Conservation (phyloP, 1,140 invertebrate species). For the Papilio glaucus region DNA sequence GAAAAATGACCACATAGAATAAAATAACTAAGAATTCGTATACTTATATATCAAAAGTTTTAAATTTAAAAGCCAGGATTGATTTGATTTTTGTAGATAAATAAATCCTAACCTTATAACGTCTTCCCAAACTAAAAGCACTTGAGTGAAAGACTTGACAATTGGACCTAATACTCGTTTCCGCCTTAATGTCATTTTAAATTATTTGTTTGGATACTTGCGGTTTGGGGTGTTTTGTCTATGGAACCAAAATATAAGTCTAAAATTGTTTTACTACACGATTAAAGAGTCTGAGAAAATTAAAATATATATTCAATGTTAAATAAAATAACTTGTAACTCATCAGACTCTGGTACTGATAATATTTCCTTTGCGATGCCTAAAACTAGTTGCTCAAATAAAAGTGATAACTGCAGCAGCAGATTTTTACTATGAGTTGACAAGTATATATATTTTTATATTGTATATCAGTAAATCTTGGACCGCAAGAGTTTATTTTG, state of each 20-base stretch:
- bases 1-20: background rate
- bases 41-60: background rate
- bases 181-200: conserved; percentile 24
- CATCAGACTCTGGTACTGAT: too few relatives aligned
- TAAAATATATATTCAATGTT: background rate
- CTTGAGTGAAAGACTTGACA: conserved; percentile 60
- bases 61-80: background rate
- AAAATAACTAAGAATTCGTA: background rate
- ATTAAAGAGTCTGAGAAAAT: background rate
- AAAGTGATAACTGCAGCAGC: too few relatives aligned
- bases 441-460: too few relatives aligned
- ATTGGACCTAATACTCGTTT: conserved; percentile 14
- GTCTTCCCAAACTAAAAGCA: conserved; percentile 67
- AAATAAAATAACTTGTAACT: too few relatives aligned
- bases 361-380: too few relatives aligned
- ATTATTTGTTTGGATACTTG: conserved; percentile 22
- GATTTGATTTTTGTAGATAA: conserved; percentile 63
- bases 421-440: too few relatives aligned
- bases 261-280: background rate
- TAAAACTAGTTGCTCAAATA: too few relatives aligned
- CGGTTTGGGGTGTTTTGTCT: conserved; percentile 31
- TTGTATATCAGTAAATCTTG: too few relatives aligned
- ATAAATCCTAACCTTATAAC: conserved; percentile 75
- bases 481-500: too few relatives aligned
- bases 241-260: background rate